phyloP scores from a whole-genome alignment of 2,797 vertebrate genomes.

The Distichodus sexfasciatus region DNA sequence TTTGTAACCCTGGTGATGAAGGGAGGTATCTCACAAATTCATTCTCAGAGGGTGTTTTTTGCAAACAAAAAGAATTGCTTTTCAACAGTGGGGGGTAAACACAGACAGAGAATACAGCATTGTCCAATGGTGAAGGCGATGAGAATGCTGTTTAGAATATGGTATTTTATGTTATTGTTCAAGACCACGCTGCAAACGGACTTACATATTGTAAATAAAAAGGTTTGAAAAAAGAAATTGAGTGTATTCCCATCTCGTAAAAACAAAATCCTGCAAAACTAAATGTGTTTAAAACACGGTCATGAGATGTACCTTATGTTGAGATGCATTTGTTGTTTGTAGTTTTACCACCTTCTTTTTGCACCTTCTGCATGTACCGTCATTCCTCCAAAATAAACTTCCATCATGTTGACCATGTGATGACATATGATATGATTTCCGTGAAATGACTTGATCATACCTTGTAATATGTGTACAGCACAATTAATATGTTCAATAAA shows the following conservation, averaged over 20 bases:
- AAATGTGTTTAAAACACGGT: too few relatives aligned
- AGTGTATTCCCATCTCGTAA: too few relatives aligned
- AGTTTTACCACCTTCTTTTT: too few relatives aligned
- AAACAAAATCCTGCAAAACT: too few relatives aligned
- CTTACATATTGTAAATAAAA: too few relatives aligned
- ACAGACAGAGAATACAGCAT: background rate
- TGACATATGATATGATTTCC: background rate
- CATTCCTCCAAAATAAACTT: background rate
- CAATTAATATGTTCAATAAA: constrained; percentile 14
- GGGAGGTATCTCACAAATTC: constrained; percentile 10
- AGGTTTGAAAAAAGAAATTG: too few relatives aligned
- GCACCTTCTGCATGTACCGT: too few relatives aligned
- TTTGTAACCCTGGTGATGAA: constrained; percentile 32
- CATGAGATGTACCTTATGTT: too few relatives aligned
- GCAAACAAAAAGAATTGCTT: constrained; percentile 1
- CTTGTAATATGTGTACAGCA: background rate
- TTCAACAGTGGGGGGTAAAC: constrained; percentile 5
- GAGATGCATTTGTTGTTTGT: too few relatives aligned
- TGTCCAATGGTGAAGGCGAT: background rate
- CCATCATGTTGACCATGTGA: background rate
- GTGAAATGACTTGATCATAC: background rate
- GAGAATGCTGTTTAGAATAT: background rate
- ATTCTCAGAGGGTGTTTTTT: background rate
- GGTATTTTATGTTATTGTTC: too few relatives aligned
- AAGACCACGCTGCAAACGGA: too few relatives aligned